Conservation (phyloP, 2,797 vertebrate species). For the Anolis apletophallus region DNA sequence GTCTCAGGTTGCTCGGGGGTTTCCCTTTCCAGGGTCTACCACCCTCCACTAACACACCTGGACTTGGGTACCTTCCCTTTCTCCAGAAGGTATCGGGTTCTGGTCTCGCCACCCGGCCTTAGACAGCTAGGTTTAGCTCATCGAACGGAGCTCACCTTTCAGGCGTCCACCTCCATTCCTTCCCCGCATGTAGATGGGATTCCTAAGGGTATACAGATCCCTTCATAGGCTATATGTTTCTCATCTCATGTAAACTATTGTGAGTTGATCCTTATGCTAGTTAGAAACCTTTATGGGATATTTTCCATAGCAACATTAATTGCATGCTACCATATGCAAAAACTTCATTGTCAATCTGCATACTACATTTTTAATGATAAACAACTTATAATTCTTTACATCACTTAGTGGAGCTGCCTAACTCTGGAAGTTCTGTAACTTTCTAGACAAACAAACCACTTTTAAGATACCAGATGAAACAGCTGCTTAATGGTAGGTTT, state of each 20-base stretch:
- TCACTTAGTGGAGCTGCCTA: not conserved
- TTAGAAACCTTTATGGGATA: not conserved
- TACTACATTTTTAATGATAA: conserved; percentile 8
- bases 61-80: too few species aligned
- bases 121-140: too few species aligned
- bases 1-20: too few species aligned
- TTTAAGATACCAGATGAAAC: conserved; percentile 14
- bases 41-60: too few species aligned
- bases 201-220: too few species aligned
- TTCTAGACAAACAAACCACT: not conserved
- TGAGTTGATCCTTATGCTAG: not conserved
- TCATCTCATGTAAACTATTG: not conserved
- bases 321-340: not conserved
- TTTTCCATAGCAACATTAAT: not conserved
- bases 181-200: not conserved
- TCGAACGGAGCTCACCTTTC: too few species aligned
- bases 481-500: conserved; percentile 39
- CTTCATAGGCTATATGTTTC: too few species aligned
- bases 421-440: not conserved
- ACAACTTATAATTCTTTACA: conserved; percentile 12
- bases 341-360: not conserved
- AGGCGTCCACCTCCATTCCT: too few species aligned
- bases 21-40: too few species aligned
- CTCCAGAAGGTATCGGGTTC: too few species aligned
- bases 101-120: too few species aligned